These are phyloP conservation scores for Cephus pulcher DNA, from an alignment of 2,888 invertebrate species.

Conservation along the genomic window DNA sequence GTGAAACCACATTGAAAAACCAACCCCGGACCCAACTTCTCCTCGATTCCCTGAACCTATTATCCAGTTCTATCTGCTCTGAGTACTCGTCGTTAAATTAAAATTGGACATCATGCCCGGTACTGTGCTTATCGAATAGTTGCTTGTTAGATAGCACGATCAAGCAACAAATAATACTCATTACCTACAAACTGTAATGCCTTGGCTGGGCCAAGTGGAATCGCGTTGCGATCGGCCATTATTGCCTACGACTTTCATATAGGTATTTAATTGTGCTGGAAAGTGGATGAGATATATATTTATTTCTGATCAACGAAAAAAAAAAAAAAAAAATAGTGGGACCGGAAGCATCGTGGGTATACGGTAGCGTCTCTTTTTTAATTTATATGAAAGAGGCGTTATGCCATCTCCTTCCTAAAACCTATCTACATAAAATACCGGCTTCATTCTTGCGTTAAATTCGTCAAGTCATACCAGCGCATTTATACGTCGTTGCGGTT, in stretches of 20 bases:
- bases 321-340: neutral
- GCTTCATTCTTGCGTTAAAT: conserved; percentile 34
- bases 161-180: neutral
- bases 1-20: neutral
- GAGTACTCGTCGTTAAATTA: conserved; percentile 4
- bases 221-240: neutral
- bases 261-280: neutral
- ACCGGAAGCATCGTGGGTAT: neutral
- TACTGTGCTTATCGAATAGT: neutral
- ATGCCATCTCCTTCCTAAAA: conserved; percentile 18
- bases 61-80: neutral
- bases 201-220: neutral
- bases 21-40: neutral
- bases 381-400: conserved; percentile 8
- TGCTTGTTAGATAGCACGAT: neutral
- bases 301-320: neutral
- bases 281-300: neutral
- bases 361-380: neutral
- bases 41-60: conserved; percentile 6
- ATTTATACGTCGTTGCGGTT: conserved; percentile 17
- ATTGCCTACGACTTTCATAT: neutral
- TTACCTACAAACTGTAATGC: neutral
- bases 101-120: conserved; percentile 1
- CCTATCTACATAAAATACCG: conserved; percentile 56
- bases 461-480: conserved; percentile 44